Percentiles rank a stretch among this genome's conserved stretches.
These are phyloP conservation scores for Epistrophella euchroma DNA, from an alignment of 2,888 invertebrate species.

Conservation along the genomic window DNA sequence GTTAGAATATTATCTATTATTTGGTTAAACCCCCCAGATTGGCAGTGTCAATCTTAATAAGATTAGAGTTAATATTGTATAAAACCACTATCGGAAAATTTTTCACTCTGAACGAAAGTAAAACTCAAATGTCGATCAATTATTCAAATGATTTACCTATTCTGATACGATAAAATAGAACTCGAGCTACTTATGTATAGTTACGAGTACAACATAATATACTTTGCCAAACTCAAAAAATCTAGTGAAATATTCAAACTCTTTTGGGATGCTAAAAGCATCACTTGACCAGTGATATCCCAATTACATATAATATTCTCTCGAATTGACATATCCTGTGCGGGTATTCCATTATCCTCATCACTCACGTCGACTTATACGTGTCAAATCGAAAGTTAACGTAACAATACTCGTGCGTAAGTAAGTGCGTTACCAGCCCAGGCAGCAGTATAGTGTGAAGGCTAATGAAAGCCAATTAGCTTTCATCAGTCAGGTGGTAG, in stretches of 20 bases:
- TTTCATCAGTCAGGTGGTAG: slow-evolving; percentile 66
- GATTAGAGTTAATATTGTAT: not conserved
- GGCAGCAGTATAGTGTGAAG: slow-evolving; percentile 57
- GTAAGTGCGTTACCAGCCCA: slow-evolving; percentile 59
- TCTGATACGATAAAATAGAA: not conserved
- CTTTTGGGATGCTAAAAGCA: slow-evolving; percentile 28
- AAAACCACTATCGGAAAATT: not conserved
- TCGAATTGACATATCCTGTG: slow-evolving; percentile 42
- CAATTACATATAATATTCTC: slow-evolving; percentile 54
- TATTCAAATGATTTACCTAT: not conserved
- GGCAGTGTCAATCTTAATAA: not conserved
- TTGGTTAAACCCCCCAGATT: not conserved
- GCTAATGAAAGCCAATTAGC: slow-evolving; percentile 76
- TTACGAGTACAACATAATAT: too few relatives aligned
- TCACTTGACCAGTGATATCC: slow-evolving; percentile 48
- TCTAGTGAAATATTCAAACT: slow-evolving; percentile 22
- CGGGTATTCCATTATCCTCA: slow-evolving; percentile 47
- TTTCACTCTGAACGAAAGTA: not conserved
- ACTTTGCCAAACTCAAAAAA: not conserved
- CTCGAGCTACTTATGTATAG: too few relatives aligned
- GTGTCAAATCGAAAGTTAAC: slow-evolving; percentile 75
- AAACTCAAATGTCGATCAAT: not conserved
- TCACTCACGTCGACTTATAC: slow-evolving; percentile 71
- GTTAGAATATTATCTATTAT: too few relatives aligned
- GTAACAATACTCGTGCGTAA: slow-evolving; percentile 63